Base-by-base conservation (phyloP, 2,113 vertebrate genomes). In the Pongo pygmaeus region DNA sequence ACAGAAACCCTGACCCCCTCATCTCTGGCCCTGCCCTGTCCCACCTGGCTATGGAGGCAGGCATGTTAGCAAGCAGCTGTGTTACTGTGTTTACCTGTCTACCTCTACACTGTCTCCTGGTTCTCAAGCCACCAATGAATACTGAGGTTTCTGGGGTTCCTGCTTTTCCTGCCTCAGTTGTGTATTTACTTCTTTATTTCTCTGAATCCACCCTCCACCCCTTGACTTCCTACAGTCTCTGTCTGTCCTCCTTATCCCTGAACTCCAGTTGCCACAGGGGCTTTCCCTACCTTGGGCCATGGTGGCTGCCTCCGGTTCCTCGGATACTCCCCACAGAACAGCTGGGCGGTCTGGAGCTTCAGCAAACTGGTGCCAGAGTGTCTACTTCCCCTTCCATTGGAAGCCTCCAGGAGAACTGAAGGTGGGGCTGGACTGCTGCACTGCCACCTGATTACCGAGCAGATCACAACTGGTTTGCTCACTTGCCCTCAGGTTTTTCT, bases 381-480 rank as follows among this genome's bases (percentile, higher is more conserved):
- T 72, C 67, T 89, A 81, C 75, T 83, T 70, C 64, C 81, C 84
- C 52, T 90, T 95, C 92, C 96, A 97, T 97, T 48, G 38, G 84
- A 55, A 98, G 64, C 88, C 80, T 64, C 61, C 61, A 64, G 61
- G 61, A 64, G 61, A 64, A 69, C 75, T 0, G 16, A 75, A 94
- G 97, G 97, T 4, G 94, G 96, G 64, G 93, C 81, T 67, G 1
- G 25, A 48, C 64, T 78, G 88, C 52, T 22, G 40, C 57, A 30
- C 59, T 75, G 85, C 84, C 84, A 92, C 94, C 87, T 97, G 95
- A 90, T 97, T 90, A 92, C 89, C 57, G 90, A 84, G 96, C 96
- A 95, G 95, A 95, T 95, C 93, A 40, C 96, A 98, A 98, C 98
- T 97, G 96, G 97, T 98, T 98, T 97, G 95, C 95, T 98, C 80